Evolutionary conservation across 23 tunicate species (phyloP).

Genomic region (Trididemnum clinides): DNA sequence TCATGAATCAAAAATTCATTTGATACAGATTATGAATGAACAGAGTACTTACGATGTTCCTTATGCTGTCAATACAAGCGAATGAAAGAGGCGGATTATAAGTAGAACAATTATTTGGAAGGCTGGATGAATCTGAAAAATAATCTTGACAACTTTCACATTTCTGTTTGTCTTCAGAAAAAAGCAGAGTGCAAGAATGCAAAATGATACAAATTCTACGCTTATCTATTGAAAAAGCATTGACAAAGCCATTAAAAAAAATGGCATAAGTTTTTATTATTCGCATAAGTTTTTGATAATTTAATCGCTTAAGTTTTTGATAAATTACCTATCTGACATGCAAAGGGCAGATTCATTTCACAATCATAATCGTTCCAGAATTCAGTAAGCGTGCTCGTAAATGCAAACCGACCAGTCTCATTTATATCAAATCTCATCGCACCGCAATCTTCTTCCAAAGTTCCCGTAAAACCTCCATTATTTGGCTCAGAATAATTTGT

Average conservation of each 20-base stretch:
- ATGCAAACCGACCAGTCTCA: not conserved
- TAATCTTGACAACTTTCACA: too few species aligned
- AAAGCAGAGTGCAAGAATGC: too few species aligned
- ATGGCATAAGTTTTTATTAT: too few species aligned
- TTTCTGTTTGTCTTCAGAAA: too few species aligned
- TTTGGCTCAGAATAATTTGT: conserved; percentile 52
- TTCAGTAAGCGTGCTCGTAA: not conserved
- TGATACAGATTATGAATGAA: too few species aligned
- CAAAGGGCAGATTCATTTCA: conserved; percentile 37
- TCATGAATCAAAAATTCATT: too few species aligned
- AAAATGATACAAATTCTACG: too few species aligned
- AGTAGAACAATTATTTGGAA: not conserved
- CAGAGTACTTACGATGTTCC: not conserved
- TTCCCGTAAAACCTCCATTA: not conserved
- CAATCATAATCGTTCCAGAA: conserved; percentile 71
- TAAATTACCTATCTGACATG: conserved; percentile 69
- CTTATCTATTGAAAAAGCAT: too few species aligned
- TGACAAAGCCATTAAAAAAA: too few species aligned
- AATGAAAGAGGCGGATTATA: not conserved
- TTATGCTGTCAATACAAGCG: not conserved
- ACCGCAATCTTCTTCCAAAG: conserved; percentile 17
- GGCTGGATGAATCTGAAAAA: not conserved
- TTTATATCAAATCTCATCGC: conserved; percentile 35
- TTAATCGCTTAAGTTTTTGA: too few species aligned
- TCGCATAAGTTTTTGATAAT: too few species aligned